A percentile compares a stretch with the other conserved stretches of the same genome.
Conservation (phyloP, 2,797 vertebrate genomes). For the Iguana delicatissima region DNA sequence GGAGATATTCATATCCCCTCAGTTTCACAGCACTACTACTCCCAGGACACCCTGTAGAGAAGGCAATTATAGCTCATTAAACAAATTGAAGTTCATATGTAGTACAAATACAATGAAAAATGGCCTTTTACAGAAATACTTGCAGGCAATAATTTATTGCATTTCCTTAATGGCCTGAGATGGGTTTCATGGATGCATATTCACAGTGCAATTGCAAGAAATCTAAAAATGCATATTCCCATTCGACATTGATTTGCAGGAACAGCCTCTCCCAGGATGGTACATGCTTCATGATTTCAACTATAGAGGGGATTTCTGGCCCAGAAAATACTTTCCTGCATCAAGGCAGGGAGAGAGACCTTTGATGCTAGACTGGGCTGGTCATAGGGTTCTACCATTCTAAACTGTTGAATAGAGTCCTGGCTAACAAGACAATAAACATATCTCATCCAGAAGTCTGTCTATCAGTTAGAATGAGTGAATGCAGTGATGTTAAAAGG, state of each 20-base stretch:
- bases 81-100: neutral
- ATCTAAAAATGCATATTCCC: neutral
- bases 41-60: neutral
- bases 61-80: neutral
- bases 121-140: neutral
- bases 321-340: neutral
- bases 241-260: neutral
- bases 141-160: neutral
- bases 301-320: too few species aligned
- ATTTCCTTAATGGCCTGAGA: neutral
- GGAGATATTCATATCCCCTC: neutral
- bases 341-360: too few species aligned
- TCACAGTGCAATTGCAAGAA: neutral
- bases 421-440: neutral
- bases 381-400: neutral
- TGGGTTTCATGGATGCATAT: neutral
- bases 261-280: neutral
- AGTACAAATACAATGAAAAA: neutral
- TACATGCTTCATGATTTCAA: neutral
- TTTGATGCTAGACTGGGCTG: neutral
- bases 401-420: neutral
- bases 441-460: too few species aligned
- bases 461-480: too few species aligned
- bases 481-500: too few species aligned
- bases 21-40: neutral